Conservation (phyloP, 53 echinoderm and acorn worm genomes). For the Henricia sp. region DNA sequence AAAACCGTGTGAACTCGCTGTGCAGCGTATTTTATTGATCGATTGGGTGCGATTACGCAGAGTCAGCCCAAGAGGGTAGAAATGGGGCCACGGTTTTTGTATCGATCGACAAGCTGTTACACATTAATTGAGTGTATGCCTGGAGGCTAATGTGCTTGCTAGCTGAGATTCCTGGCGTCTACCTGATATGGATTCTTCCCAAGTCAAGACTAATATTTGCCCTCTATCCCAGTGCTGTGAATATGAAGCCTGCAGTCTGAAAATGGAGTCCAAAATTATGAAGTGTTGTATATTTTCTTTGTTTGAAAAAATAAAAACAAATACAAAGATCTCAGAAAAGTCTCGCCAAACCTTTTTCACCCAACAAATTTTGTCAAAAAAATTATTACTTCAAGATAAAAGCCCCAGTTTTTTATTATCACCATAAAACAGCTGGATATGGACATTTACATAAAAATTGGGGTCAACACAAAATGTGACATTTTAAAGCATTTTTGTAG, state of each 20-base stretch:
- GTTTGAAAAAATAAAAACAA: too few species aligned
- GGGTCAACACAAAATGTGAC: too few species aligned
- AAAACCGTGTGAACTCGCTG: background rate
- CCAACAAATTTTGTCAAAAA: too few species aligned
- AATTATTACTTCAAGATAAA: too few species aligned
- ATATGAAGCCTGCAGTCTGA: background rate
- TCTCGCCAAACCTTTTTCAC: too few species aligned
- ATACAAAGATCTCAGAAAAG: too few species aligned
- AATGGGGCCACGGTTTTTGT: constrained; percentile 29
- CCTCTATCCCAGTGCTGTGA: background rate
- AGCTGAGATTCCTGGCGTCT: constrained; percentile 55
- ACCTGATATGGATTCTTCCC: constrained; percentile 8
- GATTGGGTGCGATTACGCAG: constrained; percentile 43
- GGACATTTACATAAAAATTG: too few species aligned
- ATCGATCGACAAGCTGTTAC: constrained; percentile 60
- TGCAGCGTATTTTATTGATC: constrained; percentile 41
- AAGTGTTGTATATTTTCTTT: background rate
- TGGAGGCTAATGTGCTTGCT: constrained; percentile 24
- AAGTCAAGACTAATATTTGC: constrained; percentile 59
- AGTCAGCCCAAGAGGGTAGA: constrained; percentile 28
- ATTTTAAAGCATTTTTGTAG: too few species aligned
- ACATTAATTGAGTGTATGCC: constrained; percentile 59
- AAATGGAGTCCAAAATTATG: background rate
- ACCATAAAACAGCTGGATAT: too few species aligned
- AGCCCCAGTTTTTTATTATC: background rate